A percentile compares a stretch with the other conserved stretches of the same genome.
These are phyloP conservation scores for Amphimallon solstitiale DNA, from an alignment of 2,888 invertebrate genomes.

Conservation along the genomic window DNA sequence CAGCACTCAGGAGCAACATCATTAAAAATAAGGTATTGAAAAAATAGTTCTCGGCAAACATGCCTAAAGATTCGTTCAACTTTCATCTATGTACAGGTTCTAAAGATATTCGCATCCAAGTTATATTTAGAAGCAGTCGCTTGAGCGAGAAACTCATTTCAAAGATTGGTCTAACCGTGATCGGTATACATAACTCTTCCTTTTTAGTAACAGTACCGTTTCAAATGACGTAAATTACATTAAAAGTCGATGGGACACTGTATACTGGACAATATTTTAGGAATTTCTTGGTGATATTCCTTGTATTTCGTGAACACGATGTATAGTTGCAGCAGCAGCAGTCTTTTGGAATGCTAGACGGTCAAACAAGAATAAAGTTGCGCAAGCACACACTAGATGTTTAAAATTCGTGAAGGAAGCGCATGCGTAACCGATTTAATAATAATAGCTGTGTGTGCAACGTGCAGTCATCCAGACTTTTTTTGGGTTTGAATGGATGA, in stretches of 20 bases:
- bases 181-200: no score
- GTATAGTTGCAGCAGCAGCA: not conserved
- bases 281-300: not conserved
- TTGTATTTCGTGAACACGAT: not conserved
- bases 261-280: not conserved
- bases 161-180: not conserved
- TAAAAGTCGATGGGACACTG: not conserved
- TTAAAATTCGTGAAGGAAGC: constrained; percentile 5
- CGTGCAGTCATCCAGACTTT: constrained; percentile 22
- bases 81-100: constrained; percentile 26
- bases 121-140: constrained; percentile 18
- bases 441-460: constrained; percentile 20
- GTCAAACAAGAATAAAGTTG: not conserved
- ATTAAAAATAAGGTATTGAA: not conserved
- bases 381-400: not conserved
- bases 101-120: constrained; percentile 24
- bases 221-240: not conserved
- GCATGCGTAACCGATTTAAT: constrained; percentile 15
- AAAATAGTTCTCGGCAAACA: not conserved
- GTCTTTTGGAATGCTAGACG: not conserved
- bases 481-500: constrained; percentile 27
- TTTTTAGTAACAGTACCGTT: not conserved
- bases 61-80: constrained; percentile 30
- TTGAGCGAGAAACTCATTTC: constrained; percentile 14
- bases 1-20: not conserved